Evolutionary conservation across 2,888 invertebrate genomes (phyloP), one percentile per base, ranked within the genome.

Genomic region (Slavum lentiscoides): DNA sequence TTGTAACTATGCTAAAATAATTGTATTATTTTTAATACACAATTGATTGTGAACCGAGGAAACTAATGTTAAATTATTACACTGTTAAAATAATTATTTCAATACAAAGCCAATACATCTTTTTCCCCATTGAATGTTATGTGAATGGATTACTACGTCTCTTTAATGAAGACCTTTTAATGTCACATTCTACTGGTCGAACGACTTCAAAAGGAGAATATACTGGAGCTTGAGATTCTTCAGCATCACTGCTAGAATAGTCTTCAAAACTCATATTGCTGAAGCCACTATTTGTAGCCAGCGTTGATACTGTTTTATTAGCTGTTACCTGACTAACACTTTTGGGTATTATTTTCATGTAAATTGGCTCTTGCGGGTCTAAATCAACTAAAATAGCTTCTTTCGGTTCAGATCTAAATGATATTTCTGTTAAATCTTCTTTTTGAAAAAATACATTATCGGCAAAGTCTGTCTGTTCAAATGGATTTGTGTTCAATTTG

Each of bases 181-280:
- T 87, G 74, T 87, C 87, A 8, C 86, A 85, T 49, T 84, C 84
- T 43, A 74, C 64, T 7, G 75, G 74, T 17, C 88, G 85, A 39
- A 91, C 87, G 13, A 92, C 91, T 85, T 92, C 91, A 84, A 91
- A 92, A 0, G 91, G 91, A 73, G 89, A 88, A 64, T 37, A 86
- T 85, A 37, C 85, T 84, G 9, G 84, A 86, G n/a, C 88, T 87
- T 82, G 86, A 85, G 72, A 72, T 39, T 80, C 80, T 21, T 83
- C 81, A n/a, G 83, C 84, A 59, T 90, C 89, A 84, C 91, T 92
- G 43, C 90, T 91, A 3, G 91, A 90, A 85, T 91, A 92, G 86
- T 92, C 92, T 85, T 92, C 92, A 84, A 92, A 92, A 85, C 92
- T 92, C 91, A 92, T 90, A 84, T 92, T 92, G 84, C 91, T 91